Evolutionary conservation across 2,888 invertebrate genomes (phyloP).

Genomic region (Scaeva pyrastri): DNA sequence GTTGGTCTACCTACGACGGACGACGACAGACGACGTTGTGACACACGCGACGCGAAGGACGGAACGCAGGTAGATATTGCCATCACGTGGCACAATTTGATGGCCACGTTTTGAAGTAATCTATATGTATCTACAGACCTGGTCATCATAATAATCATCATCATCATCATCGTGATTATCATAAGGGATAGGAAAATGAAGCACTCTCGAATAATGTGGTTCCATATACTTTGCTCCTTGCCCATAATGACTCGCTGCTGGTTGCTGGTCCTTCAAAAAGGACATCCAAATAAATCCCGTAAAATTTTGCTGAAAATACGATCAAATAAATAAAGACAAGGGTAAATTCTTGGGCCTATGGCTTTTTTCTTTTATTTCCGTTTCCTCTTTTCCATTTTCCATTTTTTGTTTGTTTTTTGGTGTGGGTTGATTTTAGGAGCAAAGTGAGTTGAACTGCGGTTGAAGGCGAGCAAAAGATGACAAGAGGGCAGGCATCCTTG

Average conservation of each 20-base stretch:
- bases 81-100: slow-evolving; percentile 33
- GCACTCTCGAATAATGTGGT: background rate
- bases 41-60: no score
- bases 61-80: background rate
- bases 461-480: background rate
- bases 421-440: slow-evolving; percentile 15
- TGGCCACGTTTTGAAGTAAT: slow-evolving; percentile 7
- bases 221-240: slow-evolving; percentile 14
- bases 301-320: slow-evolving; percentile 54
- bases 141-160: no score
- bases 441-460: slow-evolving; percentile 13
- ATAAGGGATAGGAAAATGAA: no score
- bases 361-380: slow-evolving; percentile 33
- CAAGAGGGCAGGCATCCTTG: slow-evolving; percentile 9
- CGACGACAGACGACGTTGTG: no score
- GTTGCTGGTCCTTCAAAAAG: slow-evolving; percentile 43
- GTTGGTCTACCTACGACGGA: no score
- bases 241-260: slow-evolving; percentile 56
- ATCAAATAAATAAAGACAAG: slow-evolving; percentile 50
- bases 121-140: background rate
- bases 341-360: background rate
- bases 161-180: background rate
- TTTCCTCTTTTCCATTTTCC: background rate
- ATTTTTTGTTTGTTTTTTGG: background rate
- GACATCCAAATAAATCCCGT: slow-evolving; percentile 57